These are phyloP conservation scores for Ganaspis brasiliensis DNA, from an alignment of 2,888 invertebrate genomes.

Conservation along the genomic window DNA sequence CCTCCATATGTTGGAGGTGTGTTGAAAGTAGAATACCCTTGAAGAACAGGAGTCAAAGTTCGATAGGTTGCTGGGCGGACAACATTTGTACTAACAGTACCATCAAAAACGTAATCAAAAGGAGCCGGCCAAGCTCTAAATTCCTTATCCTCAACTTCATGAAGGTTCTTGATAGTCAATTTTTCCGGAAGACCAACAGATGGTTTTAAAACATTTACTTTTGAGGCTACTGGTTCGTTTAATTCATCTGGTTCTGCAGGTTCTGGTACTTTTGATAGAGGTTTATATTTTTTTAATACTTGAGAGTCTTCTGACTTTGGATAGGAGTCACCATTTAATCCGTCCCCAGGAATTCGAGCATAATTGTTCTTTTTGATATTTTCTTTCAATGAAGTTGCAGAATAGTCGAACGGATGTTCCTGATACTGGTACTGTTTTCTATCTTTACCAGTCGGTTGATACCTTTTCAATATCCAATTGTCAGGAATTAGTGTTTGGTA, in stretches of 20 bases:
- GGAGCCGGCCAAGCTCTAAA: constrained; percentile 72
- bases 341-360: not conserved
- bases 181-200: constrained; percentile 59
- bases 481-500: not conserved
- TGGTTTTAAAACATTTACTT: constrained; percentile 47
- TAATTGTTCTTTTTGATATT: not conserved
- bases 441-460: not conserved
- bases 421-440: not conserved
- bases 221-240: not conserved
- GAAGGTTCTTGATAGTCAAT: constrained; percentile 61
- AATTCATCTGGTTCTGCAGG: not conserved
- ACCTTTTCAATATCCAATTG: not conserved
- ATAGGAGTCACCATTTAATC: not conserved
- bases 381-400: not conserved
- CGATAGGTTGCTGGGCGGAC: not conserved
- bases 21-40: not conserved
- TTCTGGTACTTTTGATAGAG: not conserved
- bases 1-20: not conserved
- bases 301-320: not conserved
- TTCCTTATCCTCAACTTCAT: constrained; percentile 68
- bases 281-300: not conserved
- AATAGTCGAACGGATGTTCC: not conserved
- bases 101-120: constrained; percentile 72
- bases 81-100: constrained; percentile 63
- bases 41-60: not conserved